Base-by-base conservation (phyloP, 2,797 vertebrate genomes). In the Salmo trutta region DNA sequence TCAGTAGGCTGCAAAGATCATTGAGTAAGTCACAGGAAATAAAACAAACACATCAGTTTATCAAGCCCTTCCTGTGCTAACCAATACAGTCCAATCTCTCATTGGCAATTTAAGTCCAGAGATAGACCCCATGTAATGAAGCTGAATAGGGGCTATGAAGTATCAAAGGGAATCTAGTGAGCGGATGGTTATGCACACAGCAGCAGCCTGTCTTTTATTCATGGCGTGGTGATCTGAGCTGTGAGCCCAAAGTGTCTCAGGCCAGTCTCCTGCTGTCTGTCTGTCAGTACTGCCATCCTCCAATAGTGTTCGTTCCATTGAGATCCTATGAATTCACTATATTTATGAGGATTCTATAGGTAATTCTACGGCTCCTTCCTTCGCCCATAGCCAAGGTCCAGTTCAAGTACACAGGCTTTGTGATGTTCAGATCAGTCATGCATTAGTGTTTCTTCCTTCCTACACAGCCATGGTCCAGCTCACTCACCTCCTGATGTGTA, bases 251-350 rank as follows among this genome's bases (percentile, higher is more conserved):
- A 89, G 86, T 90, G 89, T 92, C 91, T 91, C 89, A 90, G 89
- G 88, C 90, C 88, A 90, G 90, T 91, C 90, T 90, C 90, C 83
- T 76, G 84, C 88, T 87, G 88, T 91, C 88, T 86, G 85, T 83
- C 89, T 87, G 89, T 91, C 89, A 88, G 85, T 83, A 83, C 87
- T 88, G 88, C 90, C 89, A 90, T 92, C 90, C 91, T 88, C 87
- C 88, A 90, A 89, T 89, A 90, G 84, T 88, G 83, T 82, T 85
- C 5, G 17, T 24, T 12, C 21, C 21, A 62, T 12, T 21, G 3
- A 62, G 10, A 24, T 62, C 59, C 59, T 24, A 62, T 62, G 21
- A 62, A 10, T 62, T n/a, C 59, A 24, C 59, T 62, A 24, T 62
- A 24, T 24, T 62, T 62, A 14, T 12, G 10, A 21, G 56, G 56